Evolutionary conservation across 2,113 vertebrate species (phyloP).

Genomic region (rabbit (Oryctolagus cuniculus)): DNA sequence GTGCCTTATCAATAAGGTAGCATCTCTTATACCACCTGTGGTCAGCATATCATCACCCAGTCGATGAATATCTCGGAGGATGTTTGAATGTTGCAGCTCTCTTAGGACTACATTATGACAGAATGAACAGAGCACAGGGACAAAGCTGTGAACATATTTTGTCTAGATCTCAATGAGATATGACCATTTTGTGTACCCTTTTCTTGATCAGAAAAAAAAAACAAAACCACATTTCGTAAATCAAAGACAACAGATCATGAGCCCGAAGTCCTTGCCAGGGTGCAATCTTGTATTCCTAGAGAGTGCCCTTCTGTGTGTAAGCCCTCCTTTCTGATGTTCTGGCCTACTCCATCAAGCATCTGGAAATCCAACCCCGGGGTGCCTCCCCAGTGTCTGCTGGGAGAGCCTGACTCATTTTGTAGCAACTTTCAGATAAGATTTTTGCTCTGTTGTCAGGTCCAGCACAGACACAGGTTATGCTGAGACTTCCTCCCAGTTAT

Average conservation of each 20-base stretch:
- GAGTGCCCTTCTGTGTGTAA: neutral
- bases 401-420: neutral
- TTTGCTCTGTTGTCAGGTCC: neutral
- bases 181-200: neutral
- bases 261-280: neutral
- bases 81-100: neutral
- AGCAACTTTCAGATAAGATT: neutral
- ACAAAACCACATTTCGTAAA: neutral
- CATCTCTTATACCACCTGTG: neutral
- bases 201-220: slow-evolving; percentile 41
- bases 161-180: neutral
- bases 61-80: neutral
- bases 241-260: neutral
- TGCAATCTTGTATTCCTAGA: neutral
- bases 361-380: neutral
- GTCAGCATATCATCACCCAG: too few species aligned
- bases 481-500: neutral
- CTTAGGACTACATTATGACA: neutral
- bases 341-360: neutral
- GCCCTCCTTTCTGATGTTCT: neutral
- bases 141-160: neutral
- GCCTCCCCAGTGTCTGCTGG: neutral
- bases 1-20: neutral
- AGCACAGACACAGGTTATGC: neutral
- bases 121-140: neutral